Base-by-base conservation (phyloP, 2,113 vertebrate species). In the Poecile atricapillus region DNA sequence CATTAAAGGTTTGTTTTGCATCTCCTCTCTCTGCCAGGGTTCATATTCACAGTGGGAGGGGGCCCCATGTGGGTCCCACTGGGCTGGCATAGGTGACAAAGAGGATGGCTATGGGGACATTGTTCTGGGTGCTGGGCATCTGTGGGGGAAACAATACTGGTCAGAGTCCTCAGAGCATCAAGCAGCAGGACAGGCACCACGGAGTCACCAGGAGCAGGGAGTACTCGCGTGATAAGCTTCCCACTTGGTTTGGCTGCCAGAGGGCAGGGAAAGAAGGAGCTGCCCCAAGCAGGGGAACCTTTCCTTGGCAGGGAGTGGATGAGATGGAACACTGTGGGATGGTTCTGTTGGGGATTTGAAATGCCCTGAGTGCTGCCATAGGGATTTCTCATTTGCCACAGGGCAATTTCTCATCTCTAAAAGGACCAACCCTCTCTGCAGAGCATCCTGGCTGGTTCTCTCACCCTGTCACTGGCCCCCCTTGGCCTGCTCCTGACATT, bases 81-180 rank as follows among this genome's bases (percentile, higher is more conserved):
- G 59, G 69, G 27, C 53, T 17, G 46, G 37, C 11, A 15, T n/a
- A 7, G 28, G 16, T 53, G 46, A 30, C 39, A 8, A 5, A n/a
- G 47, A 24, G n/a, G 18, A 24, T n/a, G 55, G 47, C 15, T 13
- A 7, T n/a, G 56, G 41, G 69, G 49, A 22, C 39, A 46, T 33
- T 0, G 0, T 33, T 50, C 25, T 1, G 1, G 46, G 27, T 1
- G 1, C 59, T 27, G 53, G 53, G 31, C 17, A 35, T 5, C 50
- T 15, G 5, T 16, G 18, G 9, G 35, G 46, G 15, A 81, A 65
- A 50, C 9, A 30, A 24, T 7, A 5, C 3, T 55, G 41, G 24
- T 17, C 49, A 55, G 47, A 30, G 24, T 12, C 49, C 43, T 70
- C 44, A 71, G 65, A 44, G 77, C 62, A 49, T 37, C 0, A 2